phyloP scores from a whole-genome alignment of 2,113 vertebrate genomes.

The Aleadryas rufinucha region DNA sequence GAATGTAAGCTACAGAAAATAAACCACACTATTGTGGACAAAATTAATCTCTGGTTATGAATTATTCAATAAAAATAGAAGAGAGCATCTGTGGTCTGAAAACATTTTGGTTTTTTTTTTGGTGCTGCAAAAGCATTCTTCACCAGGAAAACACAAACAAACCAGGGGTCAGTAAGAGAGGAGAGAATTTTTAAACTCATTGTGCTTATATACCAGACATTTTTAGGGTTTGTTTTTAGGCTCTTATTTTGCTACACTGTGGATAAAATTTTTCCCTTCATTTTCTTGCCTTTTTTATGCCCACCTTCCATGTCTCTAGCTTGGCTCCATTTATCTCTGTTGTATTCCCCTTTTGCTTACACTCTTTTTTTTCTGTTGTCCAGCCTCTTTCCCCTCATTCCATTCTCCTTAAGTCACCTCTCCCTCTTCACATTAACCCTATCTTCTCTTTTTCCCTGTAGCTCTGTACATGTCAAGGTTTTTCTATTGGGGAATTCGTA shows the following conservation, averaged over 20 bases:
- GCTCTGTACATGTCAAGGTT: not conserved
- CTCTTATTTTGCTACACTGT: not conserved
- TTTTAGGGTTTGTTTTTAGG: not conserved
- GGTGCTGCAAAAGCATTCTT: not conserved
- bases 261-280: not conserved
- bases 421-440: constrained; percentile 26
- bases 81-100: not conserved
- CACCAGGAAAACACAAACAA: not conserved
- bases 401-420: constrained; percentile 44
- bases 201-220: not conserved
- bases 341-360: not conserved
- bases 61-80: not conserved
- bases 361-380: not conserved
- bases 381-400: constrained; percentile 33
- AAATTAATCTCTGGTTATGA: not conserved
- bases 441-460: not conserved
- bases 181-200: not conserved
- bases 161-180: not conserved
- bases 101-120: not conserved
- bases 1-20: not conserved
- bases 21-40: not conserved
- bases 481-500: not conserved
- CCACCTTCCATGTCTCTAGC: not conserved
- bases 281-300: not conserved
- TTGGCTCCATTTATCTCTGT: not conserved